Evolutionary conservation across 2,888 invertebrate genomes (phyloP).

Genomic region (Enchytraeus crypticus): DNA sequence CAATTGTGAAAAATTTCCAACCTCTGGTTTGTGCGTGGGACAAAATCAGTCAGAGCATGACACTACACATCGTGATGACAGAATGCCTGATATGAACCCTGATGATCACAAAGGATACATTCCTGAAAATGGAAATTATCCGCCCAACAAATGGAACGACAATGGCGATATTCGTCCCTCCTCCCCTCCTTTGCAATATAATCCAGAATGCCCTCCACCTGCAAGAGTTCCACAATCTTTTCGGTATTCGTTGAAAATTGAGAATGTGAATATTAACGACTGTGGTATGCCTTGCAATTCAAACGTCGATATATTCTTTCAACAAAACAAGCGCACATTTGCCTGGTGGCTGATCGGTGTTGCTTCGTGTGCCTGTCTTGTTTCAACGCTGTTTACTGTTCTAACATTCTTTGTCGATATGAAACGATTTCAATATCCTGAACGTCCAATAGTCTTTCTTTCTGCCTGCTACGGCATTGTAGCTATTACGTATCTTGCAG

Average conservation of each 20-base stretch:
- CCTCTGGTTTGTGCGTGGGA: slow-evolving; percentile 32
- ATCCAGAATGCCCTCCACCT: neutral
- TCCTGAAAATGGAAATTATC: neutral
- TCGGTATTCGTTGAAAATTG: slow-evolving; percentile 25
- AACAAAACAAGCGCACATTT: slow-evolving; percentile 68
- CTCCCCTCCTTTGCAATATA: neutral
- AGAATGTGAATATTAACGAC: slow-evolving; percentile 29
- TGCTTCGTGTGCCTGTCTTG: slow-evolving; percentile 80
- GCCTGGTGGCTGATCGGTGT: slow-evolving; percentile 84
- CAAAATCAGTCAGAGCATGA: slow-evolving; percentile 15
- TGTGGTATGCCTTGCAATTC: slow-evolving; percentile 64
- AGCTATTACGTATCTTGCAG: slow-evolving; percentile 75
- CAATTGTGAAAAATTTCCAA: slow-evolving; percentile 84
- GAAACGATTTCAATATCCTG: slow-evolving; percentile 90
- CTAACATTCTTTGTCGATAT: slow-evolving; percentile 85
- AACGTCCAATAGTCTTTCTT: slow-evolving; percentile 90
- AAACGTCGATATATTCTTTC: slow-evolving; percentile 76
- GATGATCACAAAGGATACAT: neutral
- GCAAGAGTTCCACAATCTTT: slow-evolving; percentile 8
- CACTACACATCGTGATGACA: neutral
- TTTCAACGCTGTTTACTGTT: slow-evolving; percentile 74
- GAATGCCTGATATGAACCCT: neutral
- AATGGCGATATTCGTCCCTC: neutral
- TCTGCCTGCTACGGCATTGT: slow-evolving; percentile 93
- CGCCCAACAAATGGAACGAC: neutral